phyloP scores from a whole-genome alignment of 2,113 vertebrate genomes.

The Semnornis frantzii region DNA sequence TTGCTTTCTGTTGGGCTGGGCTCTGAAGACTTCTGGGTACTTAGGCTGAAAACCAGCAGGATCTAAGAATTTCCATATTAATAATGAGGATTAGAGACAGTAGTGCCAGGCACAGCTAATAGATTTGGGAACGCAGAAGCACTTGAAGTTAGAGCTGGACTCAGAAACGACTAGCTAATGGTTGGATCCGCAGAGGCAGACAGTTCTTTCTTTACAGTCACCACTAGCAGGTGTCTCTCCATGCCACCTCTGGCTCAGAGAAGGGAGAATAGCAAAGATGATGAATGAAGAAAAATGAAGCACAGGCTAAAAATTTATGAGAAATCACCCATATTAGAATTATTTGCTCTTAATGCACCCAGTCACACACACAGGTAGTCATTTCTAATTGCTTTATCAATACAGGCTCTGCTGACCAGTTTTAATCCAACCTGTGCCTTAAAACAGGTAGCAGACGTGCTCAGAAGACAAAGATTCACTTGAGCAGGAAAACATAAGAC shows the following conservation, averaged over 20 bases:
- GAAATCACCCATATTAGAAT: conserved; percentile 1
- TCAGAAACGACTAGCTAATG: conserved; percentile 20
- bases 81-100: conserved; percentile 26
- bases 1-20: conserved; percentile 16
- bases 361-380: neutral
- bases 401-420: neutral
- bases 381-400: neutral
- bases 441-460: conserved; percentile 21
- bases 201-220: neutral
- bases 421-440: conserved; percentile 24
- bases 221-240: conserved; percentile 49
- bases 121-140: conserved; percentile 20
- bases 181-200: neutral
- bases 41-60: conserved; percentile 37
- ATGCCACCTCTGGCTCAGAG: neutral
- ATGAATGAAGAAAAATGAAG: conserved; percentile 20
- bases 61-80: neutral
- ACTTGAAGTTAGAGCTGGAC: neutral
- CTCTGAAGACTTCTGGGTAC: neutral
- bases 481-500: conserved; percentile 43
- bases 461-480: conserved; percentile 27
- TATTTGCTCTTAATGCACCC: conserved; percentile 11
- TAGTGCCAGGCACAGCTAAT: neutral
- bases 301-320: neutral
- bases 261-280: neutral